A percentile compares a stretch with the other conserved stretches of the same genome.
Conservation (phyloP, 2,888 invertebrate genomes). For the Rhimphoctona megacephalus region DNA sequence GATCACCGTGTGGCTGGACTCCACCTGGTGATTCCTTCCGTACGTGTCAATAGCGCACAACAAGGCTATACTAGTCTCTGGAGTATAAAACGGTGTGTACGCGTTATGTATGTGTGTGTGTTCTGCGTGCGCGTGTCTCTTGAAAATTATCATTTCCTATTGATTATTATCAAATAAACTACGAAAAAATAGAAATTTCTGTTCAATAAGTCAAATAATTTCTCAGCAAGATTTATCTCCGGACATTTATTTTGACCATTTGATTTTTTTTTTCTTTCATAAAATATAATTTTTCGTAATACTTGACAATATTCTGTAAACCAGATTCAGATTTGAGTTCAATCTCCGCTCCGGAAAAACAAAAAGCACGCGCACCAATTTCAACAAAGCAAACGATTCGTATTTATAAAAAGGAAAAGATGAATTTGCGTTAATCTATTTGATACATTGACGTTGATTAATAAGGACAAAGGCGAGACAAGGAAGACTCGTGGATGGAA, state of each 20-base stretch:
- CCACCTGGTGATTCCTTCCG: conserved; percentile 82
- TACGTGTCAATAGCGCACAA: conserved; percentile 83
- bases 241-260: background rate
- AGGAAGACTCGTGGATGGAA: background rate
- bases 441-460: background rate
- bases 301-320: background rate
- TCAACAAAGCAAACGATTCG: background rate
- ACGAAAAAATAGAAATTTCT: background rate
- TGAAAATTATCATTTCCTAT: background rate
- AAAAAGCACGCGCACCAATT: conserved; percentile 2
- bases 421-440: background rate
- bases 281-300: background rate
- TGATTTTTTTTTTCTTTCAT: background rate
- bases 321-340: background rate
- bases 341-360: background rate
- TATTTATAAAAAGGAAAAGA: background rate
- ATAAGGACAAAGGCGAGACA: background rate
- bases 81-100: conserved; percentile 63
- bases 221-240: background rate
- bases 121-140: conserved; percentile 6
- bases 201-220: background rate
- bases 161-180: background rate
- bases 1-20: conserved; percentile 84
- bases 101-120: conserved; percentile 11
- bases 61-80: conserved; percentile 76